Conservation (phyloP, 2,797 vertebrate species). For the Alca torda region DNA sequence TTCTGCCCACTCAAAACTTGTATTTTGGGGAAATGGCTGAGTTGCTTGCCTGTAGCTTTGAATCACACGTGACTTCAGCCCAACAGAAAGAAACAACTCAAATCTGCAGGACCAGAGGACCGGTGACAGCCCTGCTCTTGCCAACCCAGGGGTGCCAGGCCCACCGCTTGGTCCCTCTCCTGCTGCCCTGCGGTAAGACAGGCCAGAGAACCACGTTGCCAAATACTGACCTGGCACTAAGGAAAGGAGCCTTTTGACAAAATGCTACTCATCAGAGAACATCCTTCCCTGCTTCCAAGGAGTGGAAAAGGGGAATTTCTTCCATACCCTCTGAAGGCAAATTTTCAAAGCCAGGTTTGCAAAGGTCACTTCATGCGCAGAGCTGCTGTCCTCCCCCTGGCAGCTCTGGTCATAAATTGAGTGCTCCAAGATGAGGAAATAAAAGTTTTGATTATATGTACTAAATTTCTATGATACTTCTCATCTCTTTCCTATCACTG, state of each 20-base stretch:
- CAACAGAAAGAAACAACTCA: not conserved
- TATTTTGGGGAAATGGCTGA: not conserved
- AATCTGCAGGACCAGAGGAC: not conserved
- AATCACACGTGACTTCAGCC: not conserved
- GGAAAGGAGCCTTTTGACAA: not conserved
- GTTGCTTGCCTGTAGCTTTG: not conserved
- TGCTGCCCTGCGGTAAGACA: not conserved
- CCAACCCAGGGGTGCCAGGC: not conserved
- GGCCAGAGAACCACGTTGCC: not conserved
- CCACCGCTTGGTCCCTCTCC: not conserved
- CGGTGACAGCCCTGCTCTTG: not conserved
- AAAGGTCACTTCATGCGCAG: not conserved
- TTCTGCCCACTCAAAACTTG: not conserved
- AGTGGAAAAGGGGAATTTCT: not conserved
- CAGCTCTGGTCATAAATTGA: slow-evolving; percentile 9
- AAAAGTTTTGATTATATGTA: slow-evolving; percentile 45
- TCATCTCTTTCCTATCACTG: not conserved
- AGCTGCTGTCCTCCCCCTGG: not conserved
- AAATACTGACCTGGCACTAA: not conserved
- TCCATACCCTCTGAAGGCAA: not conserved
- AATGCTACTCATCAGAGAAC: not conserved
- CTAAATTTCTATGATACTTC: slow-evolving; percentile 51
- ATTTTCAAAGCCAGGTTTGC: not conserved
- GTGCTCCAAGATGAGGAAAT: slow-evolving; percentile 18
- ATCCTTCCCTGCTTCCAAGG: not conserved